Evolutionary conservation across 2,113 vertebrate species (phyloP).

Genomic region (Oryzias woworae): DNA sequence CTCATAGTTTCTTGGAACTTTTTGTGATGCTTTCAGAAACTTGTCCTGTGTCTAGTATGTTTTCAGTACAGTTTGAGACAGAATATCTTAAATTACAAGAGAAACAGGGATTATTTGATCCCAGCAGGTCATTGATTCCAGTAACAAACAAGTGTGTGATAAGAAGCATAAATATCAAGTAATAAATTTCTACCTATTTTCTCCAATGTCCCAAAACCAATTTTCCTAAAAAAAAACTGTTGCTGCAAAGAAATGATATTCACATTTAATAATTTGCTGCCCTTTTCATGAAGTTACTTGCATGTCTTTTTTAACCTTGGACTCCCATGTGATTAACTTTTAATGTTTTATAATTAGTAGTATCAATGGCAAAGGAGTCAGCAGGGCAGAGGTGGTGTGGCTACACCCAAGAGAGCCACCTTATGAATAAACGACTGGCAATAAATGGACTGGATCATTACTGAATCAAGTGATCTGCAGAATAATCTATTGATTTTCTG

Average conservation of each 20-base stretch:
- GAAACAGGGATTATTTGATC: background rate
- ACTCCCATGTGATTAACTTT: conserved; percentile 74
- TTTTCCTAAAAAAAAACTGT: background rate
- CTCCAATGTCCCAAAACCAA: background rate
- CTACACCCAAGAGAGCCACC: conserved; percentile 73
- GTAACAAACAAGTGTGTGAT: conserved; percentile 1
- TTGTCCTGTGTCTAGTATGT: too few species aligned
- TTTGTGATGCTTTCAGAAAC: too few species aligned
- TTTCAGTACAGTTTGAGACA: background rate
- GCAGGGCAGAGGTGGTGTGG: conserved; percentile 72
- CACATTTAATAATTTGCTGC: background rate
- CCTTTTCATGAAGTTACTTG: conserved; percentile 13
- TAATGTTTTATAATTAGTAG: conserved; percentile 80
- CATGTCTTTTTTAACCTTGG: conserved; percentile 73
- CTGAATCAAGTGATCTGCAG: conserved; percentile 83
- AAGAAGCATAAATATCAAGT: background rate
- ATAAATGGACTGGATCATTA: conserved; percentile 83
- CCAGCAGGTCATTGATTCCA: conserved; percentile 6
- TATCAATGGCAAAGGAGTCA: conserved; percentile 71
- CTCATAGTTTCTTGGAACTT: too few species aligned
- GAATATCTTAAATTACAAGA: background rate
- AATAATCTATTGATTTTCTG: conserved; percentile 84
- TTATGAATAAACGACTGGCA: conserved; percentile 78
- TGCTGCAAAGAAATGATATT: background rate
- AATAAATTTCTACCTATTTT: background rate